Evolutionary conservation across 2,888 invertebrate species (phyloP).

Genomic region (Apamea sordens): DNA sequence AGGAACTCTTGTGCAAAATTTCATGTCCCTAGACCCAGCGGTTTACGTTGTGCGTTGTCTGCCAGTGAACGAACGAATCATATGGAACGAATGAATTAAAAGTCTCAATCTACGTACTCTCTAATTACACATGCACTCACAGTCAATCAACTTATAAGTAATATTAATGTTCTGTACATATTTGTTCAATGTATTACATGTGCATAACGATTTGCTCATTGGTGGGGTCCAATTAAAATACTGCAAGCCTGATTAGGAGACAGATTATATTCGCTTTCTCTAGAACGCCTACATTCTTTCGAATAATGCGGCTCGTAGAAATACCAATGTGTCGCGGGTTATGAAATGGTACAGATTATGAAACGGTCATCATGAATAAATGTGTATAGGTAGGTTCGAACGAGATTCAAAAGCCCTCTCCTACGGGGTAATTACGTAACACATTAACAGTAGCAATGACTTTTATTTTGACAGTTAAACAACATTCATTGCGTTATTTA

Average conservation of each 20-base stretch:
- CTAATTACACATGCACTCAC: constrained; percentile 11
- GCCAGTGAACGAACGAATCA: background rate
- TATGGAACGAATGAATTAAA: background rate
- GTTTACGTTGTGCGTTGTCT: too few species aligned
- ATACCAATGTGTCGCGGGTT: constrained; percentile 15
- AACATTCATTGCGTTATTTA: background rate
- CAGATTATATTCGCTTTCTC: constrained; percentile 54
- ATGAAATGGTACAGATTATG: constrained; percentile 18
- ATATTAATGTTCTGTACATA: constrained; percentile 16
- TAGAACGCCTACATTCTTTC: constrained; percentile 42
- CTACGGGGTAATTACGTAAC: background rate
- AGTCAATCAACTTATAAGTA: constrained; percentile 17
- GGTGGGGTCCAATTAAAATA: constrained; percentile 58
- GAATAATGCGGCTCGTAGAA: constrained; percentile 16
- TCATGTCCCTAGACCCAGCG: background rate
- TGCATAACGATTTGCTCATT: constrained; percentile 49
- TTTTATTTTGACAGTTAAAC: background rate
- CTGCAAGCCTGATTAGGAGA: constrained; percentile 59
- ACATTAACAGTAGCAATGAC: background rate
- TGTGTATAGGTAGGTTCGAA: background rate
- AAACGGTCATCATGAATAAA: background rate
- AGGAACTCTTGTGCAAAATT: background rate
- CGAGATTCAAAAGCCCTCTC: background rate
- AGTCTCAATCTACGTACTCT: background rate
- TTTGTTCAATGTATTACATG: constrained; percentile 36